Conservation (phyloP, 2,113 vertebrate species). For the Semnornis frantzii region DNA sequence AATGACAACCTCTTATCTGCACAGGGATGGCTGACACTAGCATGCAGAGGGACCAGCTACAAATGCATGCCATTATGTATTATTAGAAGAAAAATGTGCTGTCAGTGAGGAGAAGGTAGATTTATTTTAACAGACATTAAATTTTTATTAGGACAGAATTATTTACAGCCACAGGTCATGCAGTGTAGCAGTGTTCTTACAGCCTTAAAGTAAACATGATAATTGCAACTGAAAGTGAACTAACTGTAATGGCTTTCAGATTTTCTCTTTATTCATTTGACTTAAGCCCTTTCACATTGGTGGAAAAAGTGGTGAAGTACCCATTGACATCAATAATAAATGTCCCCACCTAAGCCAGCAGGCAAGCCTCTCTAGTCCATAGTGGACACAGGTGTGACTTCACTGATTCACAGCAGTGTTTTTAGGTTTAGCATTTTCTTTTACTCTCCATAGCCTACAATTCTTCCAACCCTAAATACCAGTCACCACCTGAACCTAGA, state of each 20-base stretch:
- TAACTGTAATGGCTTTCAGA: not conserved
- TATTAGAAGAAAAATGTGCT: constrained; percentile 22
- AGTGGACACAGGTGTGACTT: not conserved
- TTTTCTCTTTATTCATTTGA: not conserved
- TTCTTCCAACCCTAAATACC: not conserved
- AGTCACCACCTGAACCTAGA: not conserved
- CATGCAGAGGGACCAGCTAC: not conserved
- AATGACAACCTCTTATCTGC: not conserved
- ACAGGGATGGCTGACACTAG: not conserved
- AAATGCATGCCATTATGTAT: not conserved
- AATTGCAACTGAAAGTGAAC: not conserved
- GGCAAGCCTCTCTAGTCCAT: not conserved
- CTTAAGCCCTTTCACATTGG: not conserved
- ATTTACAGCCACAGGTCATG: not conserved
- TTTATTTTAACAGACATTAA: not conserved
- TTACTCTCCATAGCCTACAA: not conserved
- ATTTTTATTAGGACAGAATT: not conserved
- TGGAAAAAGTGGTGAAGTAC: not conserved
- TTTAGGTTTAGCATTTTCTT: not conserved
- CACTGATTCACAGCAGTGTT: not conserved
- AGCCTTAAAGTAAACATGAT: not conserved
- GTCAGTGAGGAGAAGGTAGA: not conserved
- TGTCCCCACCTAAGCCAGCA: not conserved
- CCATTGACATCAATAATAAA: not conserved
- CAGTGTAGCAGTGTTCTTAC: not conserved